phyloP scores from a whole-genome alignment of 2,888 invertebrate species.

The Limnephilus rhombicus region DNA sequence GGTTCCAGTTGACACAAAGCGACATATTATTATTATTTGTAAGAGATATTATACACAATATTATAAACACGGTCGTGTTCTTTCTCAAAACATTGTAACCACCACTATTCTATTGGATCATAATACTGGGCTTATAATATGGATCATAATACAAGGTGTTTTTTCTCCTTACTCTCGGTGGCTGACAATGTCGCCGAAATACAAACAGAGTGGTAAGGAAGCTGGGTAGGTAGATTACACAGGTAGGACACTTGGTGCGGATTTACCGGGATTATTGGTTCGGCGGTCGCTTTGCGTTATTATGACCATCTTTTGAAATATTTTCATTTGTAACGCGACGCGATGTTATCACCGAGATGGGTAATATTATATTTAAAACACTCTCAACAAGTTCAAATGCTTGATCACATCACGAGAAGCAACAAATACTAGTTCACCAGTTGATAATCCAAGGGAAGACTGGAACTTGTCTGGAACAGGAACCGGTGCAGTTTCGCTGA shows the following conservation, averaged over 20 bases:
- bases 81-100: constrained; percentile 53
- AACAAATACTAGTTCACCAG: not conserved
- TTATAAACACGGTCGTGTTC: constrained; percentile 56
- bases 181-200: constrained; percentile 55
- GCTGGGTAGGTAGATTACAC: not conserved
- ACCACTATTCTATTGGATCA: constrained; percentile 52
- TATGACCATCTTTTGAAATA: constrained; percentile 45
- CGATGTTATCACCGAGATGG: constrained; percentile 33
- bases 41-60: constrained; percentile 59
- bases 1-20: constrained; percentile 60
- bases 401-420: no score
- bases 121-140: constrained; percentile 46
- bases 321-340: constrained; percentile 17
- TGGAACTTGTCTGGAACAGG: not conserved
- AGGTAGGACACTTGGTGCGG: constrained; percentile 47
- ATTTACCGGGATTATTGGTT: constrained; percentile 56
- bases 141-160: not conserved
- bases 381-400: not conserved
- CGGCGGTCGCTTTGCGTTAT: constrained; percentile 62
- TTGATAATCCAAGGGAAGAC: not conserved
- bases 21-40: constrained; percentile 57
- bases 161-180: constrained; percentile 38
- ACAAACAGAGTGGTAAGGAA: not conserved
- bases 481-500: not conserved
- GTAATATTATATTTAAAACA: not conserved